Percentiles rank a stretch among this genome's conserved stretches.
Conservation (phyloP, 2,888 invertebrate species). For the Rotaria macrura region DNA sequence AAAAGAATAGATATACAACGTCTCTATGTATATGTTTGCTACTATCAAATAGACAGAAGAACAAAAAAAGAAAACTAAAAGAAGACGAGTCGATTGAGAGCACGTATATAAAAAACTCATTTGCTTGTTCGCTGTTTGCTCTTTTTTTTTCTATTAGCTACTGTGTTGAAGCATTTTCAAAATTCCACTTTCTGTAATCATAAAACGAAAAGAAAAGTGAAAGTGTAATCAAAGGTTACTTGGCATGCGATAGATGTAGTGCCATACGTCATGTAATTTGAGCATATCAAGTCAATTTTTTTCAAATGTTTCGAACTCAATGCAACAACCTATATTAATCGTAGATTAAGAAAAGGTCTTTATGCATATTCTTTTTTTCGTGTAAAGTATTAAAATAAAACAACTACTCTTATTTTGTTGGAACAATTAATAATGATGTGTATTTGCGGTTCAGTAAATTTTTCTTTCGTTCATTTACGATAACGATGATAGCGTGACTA, state of each 20-base stretch:
- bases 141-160: background rate
- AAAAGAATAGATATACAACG: background rate
- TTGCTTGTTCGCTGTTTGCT: background rate
- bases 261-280: background rate
- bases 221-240: background rate
- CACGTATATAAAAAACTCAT: background rate
- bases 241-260: background rate
- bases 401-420: background rate
- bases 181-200: conserved; percentile 1
- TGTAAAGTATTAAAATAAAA: background rate
- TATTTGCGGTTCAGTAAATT: background rate
- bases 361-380: background rate
- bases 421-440: background rate
- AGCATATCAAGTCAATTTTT: background rate
- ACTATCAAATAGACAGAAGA: background rate
- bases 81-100: background rate
- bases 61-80: background rate
- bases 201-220: background rate
- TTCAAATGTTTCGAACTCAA: background rate
- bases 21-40: background rate
- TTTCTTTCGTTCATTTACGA: background rate
- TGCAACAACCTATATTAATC: background rate
- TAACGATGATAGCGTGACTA: background rate
- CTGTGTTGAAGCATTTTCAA: background rate
- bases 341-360: background rate